phyloP scores from a whole-genome alignment of 2,888 invertebrate genomes.

The Halocaridina rubra region DNA sequence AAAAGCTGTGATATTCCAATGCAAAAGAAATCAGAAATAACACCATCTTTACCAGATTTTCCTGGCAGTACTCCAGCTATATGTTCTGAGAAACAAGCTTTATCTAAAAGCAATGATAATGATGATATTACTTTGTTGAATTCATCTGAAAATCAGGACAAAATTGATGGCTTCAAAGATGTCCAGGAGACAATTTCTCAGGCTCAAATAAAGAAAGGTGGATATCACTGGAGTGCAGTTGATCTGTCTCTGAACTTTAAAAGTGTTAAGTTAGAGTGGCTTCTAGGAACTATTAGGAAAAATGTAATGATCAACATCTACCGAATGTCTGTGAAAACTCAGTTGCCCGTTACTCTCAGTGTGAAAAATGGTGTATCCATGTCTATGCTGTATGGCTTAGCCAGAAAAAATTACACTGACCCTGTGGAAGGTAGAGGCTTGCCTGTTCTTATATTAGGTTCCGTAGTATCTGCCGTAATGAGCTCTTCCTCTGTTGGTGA shows the following conservation, averaged over 20 bases:
- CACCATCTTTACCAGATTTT: no score
- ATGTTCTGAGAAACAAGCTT: no score
- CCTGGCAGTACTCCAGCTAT: no score
- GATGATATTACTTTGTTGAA: neutral
- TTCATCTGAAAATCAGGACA: neutral
- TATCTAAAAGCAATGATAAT: neutral
- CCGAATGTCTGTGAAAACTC: slow-evolving; percentile 36
- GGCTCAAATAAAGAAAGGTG: slow-evolving; percentile 40
- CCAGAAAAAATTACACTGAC: neutral
- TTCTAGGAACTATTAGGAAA: slow-evolving; percentile 61
- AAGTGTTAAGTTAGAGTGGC: slow-evolving; percentile 62
- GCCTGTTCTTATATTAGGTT: slow-evolving; percentile 44
- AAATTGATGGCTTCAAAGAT: neutral
- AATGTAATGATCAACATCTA: slow-evolving; percentile 48
- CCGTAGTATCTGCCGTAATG: slow-evolving; percentile 40
- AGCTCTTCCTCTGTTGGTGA: slow-evolving; percentile 30
- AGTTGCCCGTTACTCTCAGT: slow-evolving; percentile 41
- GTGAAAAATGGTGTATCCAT: slow-evolving; percentile 46
- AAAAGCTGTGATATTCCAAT: neutral
- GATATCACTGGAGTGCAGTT: slow-evolving; percentile 58
- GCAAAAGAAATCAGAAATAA: neutral
- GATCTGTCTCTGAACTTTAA: slow-evolving; percentile 60
- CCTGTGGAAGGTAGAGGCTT: neutral
- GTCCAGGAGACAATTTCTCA: neutral
- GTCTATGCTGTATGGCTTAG: slow-evolving; percentile 43